Percentiles rank a stretch among this genome's conserved stretches.
These are phyloP conservation scores for Panagrolaimus sp. DNA, from an alignment of 1,140 invertebrate genomes.

Conservation along the genomic window DNA sequence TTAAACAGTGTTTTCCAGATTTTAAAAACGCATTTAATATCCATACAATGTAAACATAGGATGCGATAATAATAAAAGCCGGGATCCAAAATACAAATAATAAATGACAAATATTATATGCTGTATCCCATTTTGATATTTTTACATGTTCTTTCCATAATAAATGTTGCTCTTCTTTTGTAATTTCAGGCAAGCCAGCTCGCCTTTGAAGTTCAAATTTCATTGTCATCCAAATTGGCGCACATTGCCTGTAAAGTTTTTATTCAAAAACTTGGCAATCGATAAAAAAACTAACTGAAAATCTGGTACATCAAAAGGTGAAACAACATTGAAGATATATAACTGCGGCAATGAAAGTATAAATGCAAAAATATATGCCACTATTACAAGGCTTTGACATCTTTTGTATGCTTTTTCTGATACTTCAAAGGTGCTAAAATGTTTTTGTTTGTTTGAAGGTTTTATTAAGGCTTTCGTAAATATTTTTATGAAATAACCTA, in stretches of 20 bases:
- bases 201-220: background rate
- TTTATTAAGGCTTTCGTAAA: too few relatives aligned
- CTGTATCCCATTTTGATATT: constrained; percentile 38
- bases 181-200: background rate
- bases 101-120: constrained; percentile 52
- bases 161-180: constrained; percentile 17
- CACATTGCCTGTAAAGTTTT: constrained; percentile 23
- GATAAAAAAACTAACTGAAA: constrained; percentile 10
- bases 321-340: constrained; percentile 49
- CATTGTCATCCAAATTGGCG: constrained; percentile 45
- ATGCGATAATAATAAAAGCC: constrained; percentile 47
- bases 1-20: too few relatives aligned
- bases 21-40: constrained; percentile 40
- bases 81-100: constrained; percentile 58
- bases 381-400: constrained; percentile 38
- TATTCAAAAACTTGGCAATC: background rate
- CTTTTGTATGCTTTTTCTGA: constrained; percentile 39
- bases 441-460: background rate
- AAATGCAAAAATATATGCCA: constrained; percentile 51
- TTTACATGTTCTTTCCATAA: constrained; percentile 24
- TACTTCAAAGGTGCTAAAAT: constrained; percentile 45
- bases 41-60: constrained; percentile 43
- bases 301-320: constrained; percentile 16
- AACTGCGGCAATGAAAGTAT: constrained; percentile 52
- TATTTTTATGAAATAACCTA: too few relatives aligned